Evolutionary conservation across 1,140 invertebrate genomes (phyloP), one percentile per base, ranked within the genome.

Genomic region (Drosophila pallidifrons): DNA sequence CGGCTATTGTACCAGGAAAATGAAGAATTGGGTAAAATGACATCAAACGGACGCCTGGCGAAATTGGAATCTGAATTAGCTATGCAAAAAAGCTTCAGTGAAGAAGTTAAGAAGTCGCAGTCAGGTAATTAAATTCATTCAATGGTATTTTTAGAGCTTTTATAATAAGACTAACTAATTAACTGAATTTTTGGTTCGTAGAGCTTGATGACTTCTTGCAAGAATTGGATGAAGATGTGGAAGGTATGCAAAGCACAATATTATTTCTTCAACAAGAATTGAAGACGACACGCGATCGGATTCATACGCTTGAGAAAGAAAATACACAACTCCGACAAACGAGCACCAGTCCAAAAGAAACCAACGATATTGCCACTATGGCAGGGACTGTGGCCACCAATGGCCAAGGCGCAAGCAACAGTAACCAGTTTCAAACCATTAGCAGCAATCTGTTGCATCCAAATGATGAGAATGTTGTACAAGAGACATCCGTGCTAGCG

Each of bases 201-300:
- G 98, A 99, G 93, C 93, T 99, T 79, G 98, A 99, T 91, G 98
- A 99, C 88, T 97, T 99, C 92, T 94, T 99, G 28, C 96, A 98
- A 93, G 98, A 99, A 91, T 93, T 99, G 55, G 98, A 99, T 86
- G 98, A 99, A 93, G 98, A 99, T 93, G 97, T 99, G 10, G 98
- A 99, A 93, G 98, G 98, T 4, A 98, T 99, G 98, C 98, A 99
- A 93, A 98, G 97, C 88, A 99, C 98, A 63, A 98, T 99, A 82
- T 96, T 97, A 91, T 97, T 97, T 93, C 94, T 99, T 58, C 98
- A 99, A 91, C 97, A 98, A 91, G 98, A 99, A 92, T 92, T 99
- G 51, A 94, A 96, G 46, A 96, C 96, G 79, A 94, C 96, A 1
- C 95, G 96, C 77, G 96, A 96, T 64, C 94, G 94, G 51, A 93